These are phyloP conservation scores for Telenomus remus DNA, from an alignment of 1,140 invertebrate species.

Conservation along the genomic window DNA sequence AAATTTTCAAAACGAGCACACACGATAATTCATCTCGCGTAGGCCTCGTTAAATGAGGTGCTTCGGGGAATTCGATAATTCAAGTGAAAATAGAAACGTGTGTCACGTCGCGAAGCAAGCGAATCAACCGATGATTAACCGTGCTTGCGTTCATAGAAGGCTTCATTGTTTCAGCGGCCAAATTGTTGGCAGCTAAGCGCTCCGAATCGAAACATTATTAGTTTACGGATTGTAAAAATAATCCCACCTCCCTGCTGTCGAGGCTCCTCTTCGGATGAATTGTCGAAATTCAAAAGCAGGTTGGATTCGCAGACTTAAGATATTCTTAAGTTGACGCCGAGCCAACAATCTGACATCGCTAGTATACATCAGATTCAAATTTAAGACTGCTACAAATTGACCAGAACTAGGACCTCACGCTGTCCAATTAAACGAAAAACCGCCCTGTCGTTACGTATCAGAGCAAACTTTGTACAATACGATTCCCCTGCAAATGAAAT, in stretches of 20 bases:
- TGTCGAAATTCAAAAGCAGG: slow-evolving; percentile 46
- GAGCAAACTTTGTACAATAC: slow-evolving; percentile 31
- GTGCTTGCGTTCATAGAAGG: too few species aligned
- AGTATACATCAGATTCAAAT: slow-evolving; percentile 56
- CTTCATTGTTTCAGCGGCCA: too few species aligned
- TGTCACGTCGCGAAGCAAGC: too few species aligned
- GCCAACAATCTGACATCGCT: slow-evolving; percentile 53
- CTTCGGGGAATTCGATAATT: too few species aligned
- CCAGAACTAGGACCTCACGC: slow-evolving; percentile 46
- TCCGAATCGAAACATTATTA: too few species aligned
- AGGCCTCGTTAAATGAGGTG: too few species aligned
- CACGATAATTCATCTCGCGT: too few species aligned
- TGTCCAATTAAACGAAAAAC: slow-evolving; percentile 52
- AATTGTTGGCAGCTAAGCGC: too few species aligned
- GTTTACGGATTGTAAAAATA: slow-evolving; percentile 33
- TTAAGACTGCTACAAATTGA: slow-evolving; percentile 54
- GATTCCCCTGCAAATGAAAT: slow-evolving; percentile 17
- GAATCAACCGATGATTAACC: too few species aligned
- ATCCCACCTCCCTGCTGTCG: slow-evolving; percentile 7
- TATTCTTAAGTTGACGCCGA: slow-evolving; percentile 47
- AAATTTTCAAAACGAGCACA: too few species aligned
- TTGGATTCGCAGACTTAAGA: slow-evolving; percentile 50
- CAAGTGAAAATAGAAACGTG: too few species aligned
- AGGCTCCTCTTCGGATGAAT: slow-evolving; percentile 10
- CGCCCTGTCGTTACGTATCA: slow-evolving; percentile 39